These are phyloP conservation scores for Coregonus ussuriensis DNA, from an alignment of 2,797 vertebrate species.

Conservation along the genomic window DNA sequence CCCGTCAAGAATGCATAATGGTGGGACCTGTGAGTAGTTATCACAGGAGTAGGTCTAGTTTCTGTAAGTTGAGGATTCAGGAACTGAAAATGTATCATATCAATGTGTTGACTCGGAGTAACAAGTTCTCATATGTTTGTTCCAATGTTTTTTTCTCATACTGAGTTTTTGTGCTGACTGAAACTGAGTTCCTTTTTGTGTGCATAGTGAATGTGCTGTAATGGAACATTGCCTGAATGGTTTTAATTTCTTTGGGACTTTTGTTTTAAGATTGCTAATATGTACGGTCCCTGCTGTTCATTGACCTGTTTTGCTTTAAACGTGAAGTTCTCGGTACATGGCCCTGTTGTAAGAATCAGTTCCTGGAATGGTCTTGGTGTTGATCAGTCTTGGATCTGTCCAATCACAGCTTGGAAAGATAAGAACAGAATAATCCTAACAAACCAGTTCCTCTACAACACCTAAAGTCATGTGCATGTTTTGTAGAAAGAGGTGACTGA, in stretches of 20 bases:
- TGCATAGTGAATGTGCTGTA: neutral
- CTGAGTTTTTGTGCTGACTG: neutral
- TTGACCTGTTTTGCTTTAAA: neutral
- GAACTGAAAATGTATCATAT: neutral
- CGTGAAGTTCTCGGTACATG: neutral
- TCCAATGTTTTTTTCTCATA: too few relatives aligned
- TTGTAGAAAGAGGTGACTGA: slow-evolving; percentile 57
- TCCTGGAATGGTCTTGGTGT: neutral
- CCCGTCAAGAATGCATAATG: neutral
- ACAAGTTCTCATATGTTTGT: neutral
- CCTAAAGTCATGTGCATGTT: slow-evolving; percentile 55
- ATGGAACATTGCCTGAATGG: neutral
- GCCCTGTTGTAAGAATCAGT: neutral
- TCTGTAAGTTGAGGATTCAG: neutral
- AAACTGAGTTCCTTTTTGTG: too few relatives aligned
- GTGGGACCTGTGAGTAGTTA: neutral
- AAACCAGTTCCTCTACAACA: neutral
- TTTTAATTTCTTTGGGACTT: neutral
- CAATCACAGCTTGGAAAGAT: neutral
- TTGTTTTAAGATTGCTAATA: neutral
- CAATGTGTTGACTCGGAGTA: neutral
- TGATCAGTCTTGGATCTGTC: neutral
- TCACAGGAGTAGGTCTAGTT: neutral
- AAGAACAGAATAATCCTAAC: slow-evolving; percentile 16
- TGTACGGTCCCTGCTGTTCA: neutral